Percentiles rank a stretch among this genome's conserved stretches.
Conservation (phyloP, 1,140 invertebrate species). For the Solen grandis region DNA sequence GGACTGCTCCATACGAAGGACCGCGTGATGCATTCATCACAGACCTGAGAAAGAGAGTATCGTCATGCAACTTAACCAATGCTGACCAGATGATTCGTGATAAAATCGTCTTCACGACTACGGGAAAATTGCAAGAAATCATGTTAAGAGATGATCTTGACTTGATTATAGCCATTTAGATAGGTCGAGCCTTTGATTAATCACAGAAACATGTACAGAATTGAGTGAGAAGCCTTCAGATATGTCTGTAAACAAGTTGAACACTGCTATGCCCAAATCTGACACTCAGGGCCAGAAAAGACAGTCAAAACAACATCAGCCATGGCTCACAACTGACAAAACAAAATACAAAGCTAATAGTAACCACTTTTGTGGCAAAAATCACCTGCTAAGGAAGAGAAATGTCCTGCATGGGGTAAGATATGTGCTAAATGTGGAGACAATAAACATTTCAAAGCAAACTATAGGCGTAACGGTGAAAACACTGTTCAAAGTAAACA, state of each 20-base stretch:
- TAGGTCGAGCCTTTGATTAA: neutral
- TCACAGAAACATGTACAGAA: constrained; percentile 26
- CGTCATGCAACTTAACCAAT: constrained; percentile 28
- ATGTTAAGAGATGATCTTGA: constrained; percentile 11
- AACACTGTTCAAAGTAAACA: neutral
- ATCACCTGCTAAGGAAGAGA: constrained; percentile 55
- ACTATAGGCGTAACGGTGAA: neutral
- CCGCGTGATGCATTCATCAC: constrained; percentile 21
- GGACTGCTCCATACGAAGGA: constrained; percentile 7
- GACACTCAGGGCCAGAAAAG: too few species aligned
- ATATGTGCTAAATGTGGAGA: constrained; percentile 24
- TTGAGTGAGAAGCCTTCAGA: neutral
- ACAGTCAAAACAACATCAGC: neutral
- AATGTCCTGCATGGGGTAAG: too few species aligned
- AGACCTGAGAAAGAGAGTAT: constrained; percentile 20
- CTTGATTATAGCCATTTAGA: neutral
- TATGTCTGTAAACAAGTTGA: neutral
- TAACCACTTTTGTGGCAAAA: constrained; percentile 49
- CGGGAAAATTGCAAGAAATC: constrained; percentile 18
- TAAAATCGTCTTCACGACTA: constrained; percentile 17
- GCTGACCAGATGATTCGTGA: constrained; percentile 9
- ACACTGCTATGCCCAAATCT: too few species aligned
- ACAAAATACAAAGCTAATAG: too few species aligned
- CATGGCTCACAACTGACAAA: too few species aligned
- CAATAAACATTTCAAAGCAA: constrained; percentile 34